phyloP scores from a whole-genome alignment of 1,140 invertebrate genomes.

The Metaphire vulgaris region DNA sequence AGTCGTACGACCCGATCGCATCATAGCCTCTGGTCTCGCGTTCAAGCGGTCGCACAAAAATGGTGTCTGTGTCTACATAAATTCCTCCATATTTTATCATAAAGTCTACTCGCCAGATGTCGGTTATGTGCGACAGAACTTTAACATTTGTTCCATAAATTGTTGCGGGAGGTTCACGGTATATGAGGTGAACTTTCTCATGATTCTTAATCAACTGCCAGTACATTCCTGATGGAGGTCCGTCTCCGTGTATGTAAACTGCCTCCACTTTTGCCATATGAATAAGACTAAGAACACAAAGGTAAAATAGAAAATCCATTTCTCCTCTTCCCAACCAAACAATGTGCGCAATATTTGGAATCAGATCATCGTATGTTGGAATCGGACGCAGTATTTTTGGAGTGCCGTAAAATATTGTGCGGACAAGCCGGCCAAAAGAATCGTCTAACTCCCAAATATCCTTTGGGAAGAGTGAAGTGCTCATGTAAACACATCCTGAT shows the following conservation, averaged over 20 bases:
- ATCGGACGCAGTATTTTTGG: slow-evolving; percentile 14
- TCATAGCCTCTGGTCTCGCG: slow-evolving; percentile 26
- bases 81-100: slow-evolving; percentile 31
- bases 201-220: slow-evolving; percentile 26
- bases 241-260: slow-evolving; percentile 30
- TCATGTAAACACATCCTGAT: not conserved
- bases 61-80: slow-evolving; percentile 31
- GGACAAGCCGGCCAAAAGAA: slow-evolving; percentile 22
- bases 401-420: slow-evolving; percentile 24
- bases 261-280: slow-evolving; percentile 29
- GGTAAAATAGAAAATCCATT: slow-evolving; percentile 30
- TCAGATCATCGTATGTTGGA: slow-evolving; percentile 18
- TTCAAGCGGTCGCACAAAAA: slow-evolving; percentile 28
- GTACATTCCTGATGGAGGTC: slow-evolving; percentile 27
- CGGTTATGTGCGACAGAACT: slow-evolving; percentile 29
- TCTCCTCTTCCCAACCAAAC: slow-evolving; percentile 31
- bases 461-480: slow-evolving; percentile 24
- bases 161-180: slow-evolving; percentile 17
- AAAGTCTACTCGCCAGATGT: slow-evolving; percentile 31
- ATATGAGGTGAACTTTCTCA: slow-evolving; percentile 21
- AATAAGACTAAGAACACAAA: slow-evolving; percentile 30
- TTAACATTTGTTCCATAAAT: slow-evolving; percentile 27
- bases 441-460: slow-evolving; percentile 29
- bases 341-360: slow-evolving; percentile 31
- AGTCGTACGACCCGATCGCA: slow-evolving; percentile 29